Base-by-base conservation (phyloP, 2,113 vertebrate genomes). In the Microcebus lehilahytsara region DNA sequence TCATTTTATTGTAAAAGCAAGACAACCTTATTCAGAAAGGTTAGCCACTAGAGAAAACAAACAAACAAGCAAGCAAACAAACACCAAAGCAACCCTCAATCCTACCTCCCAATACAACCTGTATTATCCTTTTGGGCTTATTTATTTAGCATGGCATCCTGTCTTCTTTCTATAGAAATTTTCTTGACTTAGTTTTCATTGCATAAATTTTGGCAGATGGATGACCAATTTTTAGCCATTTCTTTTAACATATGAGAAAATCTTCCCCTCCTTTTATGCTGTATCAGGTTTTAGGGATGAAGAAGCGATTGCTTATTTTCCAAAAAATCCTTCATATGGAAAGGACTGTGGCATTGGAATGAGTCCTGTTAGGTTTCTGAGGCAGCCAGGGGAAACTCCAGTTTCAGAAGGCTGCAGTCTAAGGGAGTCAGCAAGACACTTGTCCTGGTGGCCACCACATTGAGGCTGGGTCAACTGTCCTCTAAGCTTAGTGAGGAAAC, bases 131-230 rank as follows among this genome's bases (percentile, higher is more conserved):
- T 89, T 37, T 20, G 56, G 56, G 46, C 49, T 84, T 85, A 74
- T 93, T 85, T 86, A 7, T 89, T 56, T 42, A 20, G 40, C 8
- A 30, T 20, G 40, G 30, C 9, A 85, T 46, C 34, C 27, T 62
- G 40, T 75, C n/a, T 85, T 93, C 64, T 93, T 89, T 95, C 67
- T 22, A 58, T 16, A 85, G 79, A 16, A 85, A 69, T 32, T 83
- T 88, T 53, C 23, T 75, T 66, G 49, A 62, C 16, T 93, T 69
- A 80, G 71, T 89, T 93, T 94, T 77, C 13, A 89, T 37, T 92
- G 30, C 32, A 62, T 30, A 89, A 74, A 51, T 34, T 92, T 92
- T 79, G 79, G 30, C 64, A 96, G 58, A 84, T 30, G 56, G 37
- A 32, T 5, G 16, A 83, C 56, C 17, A 91, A 66, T 42, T 79